Conservation (phyloP, 2,888 invertebrate genomes). For the Frankliniella intonsa region DNA sequence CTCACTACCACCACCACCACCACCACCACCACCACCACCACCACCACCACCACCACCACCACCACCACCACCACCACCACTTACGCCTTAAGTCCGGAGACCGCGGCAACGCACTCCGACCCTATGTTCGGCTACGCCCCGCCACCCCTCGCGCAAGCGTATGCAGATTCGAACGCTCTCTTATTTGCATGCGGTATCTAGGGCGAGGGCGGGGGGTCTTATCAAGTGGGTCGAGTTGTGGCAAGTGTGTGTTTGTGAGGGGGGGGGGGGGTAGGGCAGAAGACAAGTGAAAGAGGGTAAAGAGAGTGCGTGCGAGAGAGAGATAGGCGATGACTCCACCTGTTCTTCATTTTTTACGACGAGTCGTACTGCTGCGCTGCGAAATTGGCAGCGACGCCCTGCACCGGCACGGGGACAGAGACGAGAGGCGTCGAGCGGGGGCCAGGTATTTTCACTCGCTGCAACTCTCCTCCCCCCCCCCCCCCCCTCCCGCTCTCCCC, state of each 20-base stretch:
- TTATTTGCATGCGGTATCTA: background rate
- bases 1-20: no score
- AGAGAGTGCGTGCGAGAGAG: background rate
- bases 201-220: background rate
- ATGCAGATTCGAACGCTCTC: background rate
- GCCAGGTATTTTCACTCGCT: background rate
- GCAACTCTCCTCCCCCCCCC: background rate
- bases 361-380: background rate
- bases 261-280: background rate
- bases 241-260: background rate
- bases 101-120: no score
- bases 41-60: no score
- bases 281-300: background rate
- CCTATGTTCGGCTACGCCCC: no score
- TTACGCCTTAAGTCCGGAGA: no score
- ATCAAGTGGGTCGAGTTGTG: background rate
- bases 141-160: background rate
- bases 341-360: constrained; percentile 15
- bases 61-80: no score
- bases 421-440: background rate
- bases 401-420: no score
- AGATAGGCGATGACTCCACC: background rate
- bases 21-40: no score
- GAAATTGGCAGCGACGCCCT: background rate
- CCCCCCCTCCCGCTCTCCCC: background rate